Percentiles rank a stretch among this genome's conserved stretches.
Conservation (phyloP, 2,113 vertebrate genomes). For the Cisticola juncidis region DNA sequence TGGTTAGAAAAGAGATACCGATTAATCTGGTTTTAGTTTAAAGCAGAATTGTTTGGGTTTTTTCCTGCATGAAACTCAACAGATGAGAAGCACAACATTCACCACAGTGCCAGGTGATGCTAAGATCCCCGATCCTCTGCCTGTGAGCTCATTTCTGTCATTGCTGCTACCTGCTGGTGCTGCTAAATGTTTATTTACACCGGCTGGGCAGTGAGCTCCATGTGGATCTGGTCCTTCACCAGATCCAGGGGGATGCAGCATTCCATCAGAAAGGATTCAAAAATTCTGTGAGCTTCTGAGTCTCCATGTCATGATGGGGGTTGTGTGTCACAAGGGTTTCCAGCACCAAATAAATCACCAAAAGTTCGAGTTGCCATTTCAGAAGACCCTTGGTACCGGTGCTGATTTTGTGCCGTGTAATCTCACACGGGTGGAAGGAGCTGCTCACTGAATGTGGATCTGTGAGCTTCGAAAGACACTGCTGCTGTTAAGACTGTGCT, state of each 20-base stretch:
- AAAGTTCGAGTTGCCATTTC: not conserved
- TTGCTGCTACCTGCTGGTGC: not conserved
- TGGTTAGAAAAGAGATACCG: not conserved
- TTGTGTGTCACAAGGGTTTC: not conserved
- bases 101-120: not conserved
- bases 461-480: not conserved
- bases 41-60: not conserved
- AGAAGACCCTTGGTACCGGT: not conserved
- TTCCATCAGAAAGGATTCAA: not conserved
- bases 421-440: not conserved
- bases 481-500: not conserved
- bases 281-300: not conserved
- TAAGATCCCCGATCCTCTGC: not conserved
- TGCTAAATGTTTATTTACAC: not conserved
- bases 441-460: not conserved
- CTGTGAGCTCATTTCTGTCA: not conserved
- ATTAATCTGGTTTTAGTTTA: not conserved
- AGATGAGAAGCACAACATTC: not conserved
- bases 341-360: not conserved
- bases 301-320: fast-evolving
- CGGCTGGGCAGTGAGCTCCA: not conserved
- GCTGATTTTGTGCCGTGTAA: not conserved
- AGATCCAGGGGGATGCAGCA: not conserved
- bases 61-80: not conserved
- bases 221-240: not conserved